Conservation (phyloP, 92 coral and sea anemone genomes). For the Chrysogorgia sp. region DNA sequence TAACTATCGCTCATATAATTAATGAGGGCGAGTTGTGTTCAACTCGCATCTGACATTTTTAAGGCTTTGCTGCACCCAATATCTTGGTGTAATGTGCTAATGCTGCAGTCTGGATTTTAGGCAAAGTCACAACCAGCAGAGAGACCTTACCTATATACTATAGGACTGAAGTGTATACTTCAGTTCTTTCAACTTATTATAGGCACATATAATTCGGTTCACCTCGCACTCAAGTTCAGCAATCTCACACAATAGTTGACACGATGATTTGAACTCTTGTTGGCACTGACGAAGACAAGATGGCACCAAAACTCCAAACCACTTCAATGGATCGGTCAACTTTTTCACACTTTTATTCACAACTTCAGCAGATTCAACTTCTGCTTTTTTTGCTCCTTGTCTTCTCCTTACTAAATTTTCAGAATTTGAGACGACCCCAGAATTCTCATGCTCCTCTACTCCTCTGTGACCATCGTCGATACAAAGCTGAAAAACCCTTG, state of each 20-base stretch:
- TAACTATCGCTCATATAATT: neutral
- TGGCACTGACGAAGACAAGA: constrained; percentile 78
- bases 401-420: neutral
- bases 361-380: neutral
- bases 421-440: neutral
- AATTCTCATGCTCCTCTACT: neutral
- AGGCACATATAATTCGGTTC: constrained; percentile 56
- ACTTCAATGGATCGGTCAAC: constrained; percentile 76
- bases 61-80: no score
- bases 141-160: neutral
- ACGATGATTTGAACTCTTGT: constrained; percentile 67
- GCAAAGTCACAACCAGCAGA: neutral
- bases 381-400: no score
- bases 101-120: no score
- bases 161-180: constrained; percentile 30
- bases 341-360: constrained; percentile 25
- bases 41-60: no score
- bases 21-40: no score
- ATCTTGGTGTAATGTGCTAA: no score
- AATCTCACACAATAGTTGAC: constrained; percentile 80
- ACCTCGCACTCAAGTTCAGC: constrained; percentile 73
- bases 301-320: constrained; percentile 98
- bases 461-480: neutral
- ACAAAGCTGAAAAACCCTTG: neutral
- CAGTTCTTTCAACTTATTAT: constrained; percentile 56